Conservation (phyloP, 2,888 invertebrate species). For the Plebejus anna region DNA sequence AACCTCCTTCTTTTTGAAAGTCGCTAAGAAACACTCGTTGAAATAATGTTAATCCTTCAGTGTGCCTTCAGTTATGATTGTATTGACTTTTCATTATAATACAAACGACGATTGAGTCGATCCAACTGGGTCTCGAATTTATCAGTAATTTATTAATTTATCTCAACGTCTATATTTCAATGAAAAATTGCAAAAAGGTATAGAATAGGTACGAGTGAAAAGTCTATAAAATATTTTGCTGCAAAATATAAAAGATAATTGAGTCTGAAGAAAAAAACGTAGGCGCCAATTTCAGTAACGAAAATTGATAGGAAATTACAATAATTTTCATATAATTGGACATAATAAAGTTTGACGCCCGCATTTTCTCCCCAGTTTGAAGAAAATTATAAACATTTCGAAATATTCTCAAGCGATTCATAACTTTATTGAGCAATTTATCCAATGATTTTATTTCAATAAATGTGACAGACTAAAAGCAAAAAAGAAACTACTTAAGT, state of each 20-base stretch:
- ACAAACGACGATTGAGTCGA: not conserved
- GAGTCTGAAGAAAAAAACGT: not conserved
- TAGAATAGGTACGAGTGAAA: not conserved
- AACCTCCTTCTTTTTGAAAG: too few species aligned
- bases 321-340: conserved; percentile 24
- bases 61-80: too few species aligned
- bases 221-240: not conserved
- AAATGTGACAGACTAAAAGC: not conserved
- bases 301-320: conserved; percentile 26
- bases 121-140: not conserved
- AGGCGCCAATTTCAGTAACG: conserved; percentile 19
- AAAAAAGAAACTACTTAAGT: not conserved
- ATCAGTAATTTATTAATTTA: not conserved
- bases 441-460: not conserved
- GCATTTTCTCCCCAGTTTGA: not conserved
- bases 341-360: conserved; percentile 21
- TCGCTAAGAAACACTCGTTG: too few species aligned
- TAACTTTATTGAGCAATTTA: not conserved
- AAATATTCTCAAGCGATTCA: not conserved
- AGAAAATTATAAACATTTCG: not conserved
- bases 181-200: not conserved
- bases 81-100: too few species aligned
- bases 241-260: conserved; percentile 10
- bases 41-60: too few species aligned
- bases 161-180: too few species aligned